Evolutionary conservation across 2,888 invertebrate genomes (phyloP).

Genomic region (Patella pellucida): DNA sequence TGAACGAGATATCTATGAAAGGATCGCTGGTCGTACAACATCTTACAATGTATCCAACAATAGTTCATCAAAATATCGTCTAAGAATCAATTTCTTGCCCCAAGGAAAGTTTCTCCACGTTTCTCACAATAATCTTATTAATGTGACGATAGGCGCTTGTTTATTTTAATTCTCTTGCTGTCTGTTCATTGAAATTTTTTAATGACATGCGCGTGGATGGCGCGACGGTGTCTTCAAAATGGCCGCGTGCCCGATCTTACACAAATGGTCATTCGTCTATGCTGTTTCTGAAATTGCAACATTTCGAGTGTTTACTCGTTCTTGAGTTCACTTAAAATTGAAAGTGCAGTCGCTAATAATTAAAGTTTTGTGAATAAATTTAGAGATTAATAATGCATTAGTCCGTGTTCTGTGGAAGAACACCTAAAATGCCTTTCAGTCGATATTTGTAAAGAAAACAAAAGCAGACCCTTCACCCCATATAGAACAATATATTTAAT

Average conservation of each 20-base stretch:
- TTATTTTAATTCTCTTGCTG: background rate
- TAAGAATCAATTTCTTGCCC: too few relatives aligned
- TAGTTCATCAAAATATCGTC: too few relatives aligned
- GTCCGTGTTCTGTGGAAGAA: background rate
- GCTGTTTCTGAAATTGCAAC: background rate
- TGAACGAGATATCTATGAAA: too few relatives aligned
- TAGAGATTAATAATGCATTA: background rate
- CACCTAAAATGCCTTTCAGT: background rate
- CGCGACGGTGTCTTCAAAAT: background rate
- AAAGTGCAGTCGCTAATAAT: background rate
- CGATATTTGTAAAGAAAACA: constrained; percentile 1
- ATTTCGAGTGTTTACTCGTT: constrained; percentile 1
- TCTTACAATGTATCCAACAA: too few relatives aligned
- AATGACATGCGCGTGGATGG: background rate
- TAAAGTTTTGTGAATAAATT: background rate
- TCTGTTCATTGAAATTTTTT: background rate
- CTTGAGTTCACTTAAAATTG: background rate
- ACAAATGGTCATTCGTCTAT: constrained; percentile 1
- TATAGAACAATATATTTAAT: too few relatives aligned
- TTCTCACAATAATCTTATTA: constrained; percentile 4
- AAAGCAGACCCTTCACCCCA: background rate
- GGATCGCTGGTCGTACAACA: too few relatives aligned
- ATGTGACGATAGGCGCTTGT: background rate
- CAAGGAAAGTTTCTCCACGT: too few relatives aligned
- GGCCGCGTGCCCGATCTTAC: background rate